These are phyloP conservation scores for Nowickia ferox DNA, from an alignment of 2,888 invertebrate genomes.

Conservation along the genomic window DNA sequence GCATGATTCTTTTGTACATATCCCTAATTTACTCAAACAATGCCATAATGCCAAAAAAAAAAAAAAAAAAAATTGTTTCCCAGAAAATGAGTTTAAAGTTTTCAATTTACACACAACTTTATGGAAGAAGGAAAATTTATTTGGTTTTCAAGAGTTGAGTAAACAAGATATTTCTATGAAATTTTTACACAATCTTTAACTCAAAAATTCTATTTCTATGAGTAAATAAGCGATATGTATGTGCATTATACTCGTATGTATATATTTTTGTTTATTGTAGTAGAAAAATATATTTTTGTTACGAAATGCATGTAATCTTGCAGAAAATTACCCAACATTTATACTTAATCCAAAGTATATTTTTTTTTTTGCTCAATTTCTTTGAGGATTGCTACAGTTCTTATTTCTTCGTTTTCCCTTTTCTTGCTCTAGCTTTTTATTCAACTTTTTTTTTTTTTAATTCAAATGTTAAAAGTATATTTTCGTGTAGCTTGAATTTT, in stretches of 20 bases:
- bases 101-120: too few species aligned
- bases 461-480: background rate
- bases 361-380: slow-evolving; percentile 50
- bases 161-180: too few species aligned
- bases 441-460: background rate
- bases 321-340: slow-evolving; percentile 68
- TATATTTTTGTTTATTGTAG: slow-evolving; percentile 9
- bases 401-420: background rate
- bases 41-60: too few species aligned
- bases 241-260: background rate
- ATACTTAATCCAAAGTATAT: slow-evolving; percentile 51
- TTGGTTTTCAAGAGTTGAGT: too few species aligned
- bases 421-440: slow-evolving; percentile 4
- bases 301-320: slow-evolving; percentile 66
- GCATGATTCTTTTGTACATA: background rate
- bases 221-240: too few species aligned
- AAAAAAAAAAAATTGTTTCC: background rate
- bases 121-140: too few species aligned
- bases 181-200: too few species aligned
- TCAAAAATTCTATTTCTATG: too few species aligned
- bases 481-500: slow-evolving; percentile 9
- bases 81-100: too few species aligned
- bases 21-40: too few species aligned
- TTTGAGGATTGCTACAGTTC: slow-evolving; percentile 45
- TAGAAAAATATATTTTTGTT: slow-evolving; percentile 17